Base-by-base conservation (phyloP, 2,113 vertebrate genomes). In the Epinephelus lanceolatus region DNA sequence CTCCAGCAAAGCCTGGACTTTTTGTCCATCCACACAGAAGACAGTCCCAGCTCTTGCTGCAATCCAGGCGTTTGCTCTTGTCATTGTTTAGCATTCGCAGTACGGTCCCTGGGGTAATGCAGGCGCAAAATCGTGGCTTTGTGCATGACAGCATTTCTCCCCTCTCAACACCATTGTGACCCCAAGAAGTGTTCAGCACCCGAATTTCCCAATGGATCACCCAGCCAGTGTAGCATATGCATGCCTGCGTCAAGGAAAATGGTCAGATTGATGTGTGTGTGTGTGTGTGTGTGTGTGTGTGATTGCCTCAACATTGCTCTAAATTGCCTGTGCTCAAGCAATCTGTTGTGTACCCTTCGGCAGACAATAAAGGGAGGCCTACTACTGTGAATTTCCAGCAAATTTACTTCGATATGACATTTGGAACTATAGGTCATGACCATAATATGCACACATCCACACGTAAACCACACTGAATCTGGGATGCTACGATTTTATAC, bases 11-110 rank as follows among this genome's bases (percentile, higher is more conserved):
- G 79, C 79, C 68, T 66, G 78, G 76, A 91, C 86, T 86, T 93
- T 94, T 86, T 87, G 81, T 93, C 86, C 81, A 67, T 89, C 74
- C 83, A 86, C 75, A 86, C 81, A 89, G 83, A 81, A 89, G 81
- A 88, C 68, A 60, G 71, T 74, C 73, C 63, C 71, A 56, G 76
- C 71, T 91, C 83, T 88, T 78, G 71, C 74, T 90, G 77, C 88
- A 73, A 87, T 81, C 84, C 76, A 84, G 81, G 76, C 78, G 10
- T 91, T 84, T 91, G 84, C 76, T 86, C 79, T 37, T 89, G 86
- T 93, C 88, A 86, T 87, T 87, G 87, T 92, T 93, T 90, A 89
- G 89, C 88, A 93, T 92, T 92, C 74, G 61, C 86, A 68, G 78
- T 19, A 59, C 19, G 59, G 47, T 83, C 87, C 85, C 83, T 0